phyloP scores from a whole-genome alignment of 2,888 invertebrate genomes.

The Drosophila macrothrix region DNA sequence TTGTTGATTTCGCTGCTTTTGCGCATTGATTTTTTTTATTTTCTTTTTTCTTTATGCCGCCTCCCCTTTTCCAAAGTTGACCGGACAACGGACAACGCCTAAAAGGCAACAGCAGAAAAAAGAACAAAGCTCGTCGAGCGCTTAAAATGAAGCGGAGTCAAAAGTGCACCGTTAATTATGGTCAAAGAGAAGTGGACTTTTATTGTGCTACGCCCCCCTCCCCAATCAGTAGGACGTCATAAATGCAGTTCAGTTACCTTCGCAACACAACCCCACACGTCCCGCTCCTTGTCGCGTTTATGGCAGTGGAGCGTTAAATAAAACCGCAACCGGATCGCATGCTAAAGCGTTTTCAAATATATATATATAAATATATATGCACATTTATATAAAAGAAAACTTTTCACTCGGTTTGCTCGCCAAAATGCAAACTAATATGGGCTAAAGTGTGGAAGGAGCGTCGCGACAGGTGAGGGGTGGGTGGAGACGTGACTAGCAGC shows the following conservation, averaged over 20 bases:
- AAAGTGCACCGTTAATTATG: slow-evolving; percentile 25
- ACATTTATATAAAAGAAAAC: slow-evolving; percentile 41
- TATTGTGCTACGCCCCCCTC: slow-evolving; percentile 35
- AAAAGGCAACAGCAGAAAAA: neutral
- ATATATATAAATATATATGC: neutral
- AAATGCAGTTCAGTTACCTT: slow-evolving; percentile 62
- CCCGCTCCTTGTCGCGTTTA: slow-evolving; percentile 20
- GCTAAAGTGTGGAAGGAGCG: neutral
- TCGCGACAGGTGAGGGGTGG: neutral
- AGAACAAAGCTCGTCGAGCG: neutral
- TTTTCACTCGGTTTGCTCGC: slow-evolving; percentile 33
- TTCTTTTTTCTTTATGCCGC: too few relatives aligned
- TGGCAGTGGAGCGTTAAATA: slow-evolving; percentile 62
- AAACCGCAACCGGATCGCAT: slow-evolving; percentile 76
- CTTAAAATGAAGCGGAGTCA: slow-evolving; percentile 5
- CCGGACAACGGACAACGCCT: slow-evolving; percentile 25
- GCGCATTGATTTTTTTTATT: slow-evolving; percentile 5
- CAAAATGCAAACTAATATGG: slow-evolving; percentile 48
- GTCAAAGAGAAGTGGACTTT: neutral
- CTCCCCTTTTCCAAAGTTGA: neutral
- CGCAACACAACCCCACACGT: neutral
- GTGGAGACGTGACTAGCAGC: neutral
- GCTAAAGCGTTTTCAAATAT: slow-evolving; percentile 62
- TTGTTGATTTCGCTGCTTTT: slow-evolving; percentile 3
- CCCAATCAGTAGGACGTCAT: slow-evolving; percentile 42